phyloP scores from a whole-genome alignment of 2,113 vertebrate species.

The Cynocephalus volans region DNA sequence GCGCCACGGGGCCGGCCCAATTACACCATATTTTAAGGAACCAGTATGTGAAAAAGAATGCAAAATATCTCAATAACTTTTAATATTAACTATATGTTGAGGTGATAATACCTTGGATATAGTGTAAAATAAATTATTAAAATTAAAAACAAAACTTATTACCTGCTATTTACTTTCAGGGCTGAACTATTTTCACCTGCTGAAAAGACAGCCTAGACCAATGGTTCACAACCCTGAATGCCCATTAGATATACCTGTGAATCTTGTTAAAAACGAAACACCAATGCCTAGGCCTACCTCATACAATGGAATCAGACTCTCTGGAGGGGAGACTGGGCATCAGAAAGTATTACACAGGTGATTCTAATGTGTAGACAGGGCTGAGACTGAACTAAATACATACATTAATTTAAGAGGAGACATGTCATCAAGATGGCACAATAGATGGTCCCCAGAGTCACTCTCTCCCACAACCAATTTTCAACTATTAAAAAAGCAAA shows the following conservation, averaged over 20 bases:
- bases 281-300: not conserved
- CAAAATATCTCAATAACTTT: slow-evolving; percentile 42
- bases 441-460: no score
- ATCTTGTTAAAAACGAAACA: not conserved
- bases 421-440: no score
- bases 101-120: not conserved
- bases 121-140: not conserved
- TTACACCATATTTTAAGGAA: slow-evolving; percentile 2
- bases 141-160: not conserved
- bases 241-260: not conserved
- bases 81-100: slow-evolving; percentile 22
- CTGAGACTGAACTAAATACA: not conserved
- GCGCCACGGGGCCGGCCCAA: no score
- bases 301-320: not conserved
- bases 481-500: no score
- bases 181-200: not conserved
- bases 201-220: not conserved
- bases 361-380: not conserved
- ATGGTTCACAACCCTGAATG: not conserved
- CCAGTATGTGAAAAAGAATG: not conserved
- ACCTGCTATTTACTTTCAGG: not conserved
- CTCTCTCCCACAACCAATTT: no score
- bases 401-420: no score
- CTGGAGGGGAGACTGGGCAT: not conserved
- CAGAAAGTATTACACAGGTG: not conserved